Percentiles rank a stretch among this genome's conserved stretches.
These are phyloP conservation scores for Leptobrachium leishanense DNA, from an alignment of 2,113 vertebrate species.

Conservation along the genomic window DNA sequence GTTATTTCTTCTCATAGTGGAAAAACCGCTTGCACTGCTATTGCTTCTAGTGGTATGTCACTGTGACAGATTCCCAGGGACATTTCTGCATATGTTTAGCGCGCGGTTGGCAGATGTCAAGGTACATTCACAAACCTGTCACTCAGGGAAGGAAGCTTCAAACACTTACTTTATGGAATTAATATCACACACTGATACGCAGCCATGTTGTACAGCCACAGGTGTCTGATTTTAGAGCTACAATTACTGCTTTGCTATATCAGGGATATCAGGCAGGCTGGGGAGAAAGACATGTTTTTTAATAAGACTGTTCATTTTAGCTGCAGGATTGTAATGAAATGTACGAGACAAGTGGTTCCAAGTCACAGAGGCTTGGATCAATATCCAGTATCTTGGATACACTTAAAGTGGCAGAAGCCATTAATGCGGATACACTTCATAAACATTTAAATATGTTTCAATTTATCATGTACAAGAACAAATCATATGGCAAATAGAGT, in stretches of 20 bases:
- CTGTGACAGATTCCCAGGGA: conserved; percentile 63
- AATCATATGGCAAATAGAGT: too few relatives aligned
- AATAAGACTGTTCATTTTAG: background rate
- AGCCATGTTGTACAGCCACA: conserved; percentile 66
- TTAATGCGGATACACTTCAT: too few relatives aligned
- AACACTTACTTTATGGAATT: conserved; percentile 77
- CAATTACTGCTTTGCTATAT: conserved; percentile 12
- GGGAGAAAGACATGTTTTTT: background rate
- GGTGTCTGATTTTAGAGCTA: conserved; percentile 57
- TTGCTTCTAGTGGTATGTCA: conserved; percentile 61
- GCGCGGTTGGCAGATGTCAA: conserved; percentile 69
- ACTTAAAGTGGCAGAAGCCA: background rate
- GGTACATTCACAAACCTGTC: conserved; percentile 69
- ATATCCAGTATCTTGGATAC: too few relatives aligned
- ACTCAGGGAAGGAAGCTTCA: conserved; percentile 65
- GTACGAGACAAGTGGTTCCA: too few relatives aligned
- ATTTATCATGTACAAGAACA: too few relatives aligned
- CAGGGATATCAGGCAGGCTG: background rate
- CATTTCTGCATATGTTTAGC: conserved; percentile 62
- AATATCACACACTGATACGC: conserved; percentile 71
- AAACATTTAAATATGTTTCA: too few relatives aligned
- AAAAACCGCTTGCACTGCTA: conserved; percentile 55
- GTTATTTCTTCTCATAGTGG: conserved; percentile 51
- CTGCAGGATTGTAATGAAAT: background rate
- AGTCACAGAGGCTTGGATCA: too few relatives aligned